phyloP scores from a whole-genome alignment of 92 coral and sea anemone genomes.

The Phenganax marumi region DNA sequence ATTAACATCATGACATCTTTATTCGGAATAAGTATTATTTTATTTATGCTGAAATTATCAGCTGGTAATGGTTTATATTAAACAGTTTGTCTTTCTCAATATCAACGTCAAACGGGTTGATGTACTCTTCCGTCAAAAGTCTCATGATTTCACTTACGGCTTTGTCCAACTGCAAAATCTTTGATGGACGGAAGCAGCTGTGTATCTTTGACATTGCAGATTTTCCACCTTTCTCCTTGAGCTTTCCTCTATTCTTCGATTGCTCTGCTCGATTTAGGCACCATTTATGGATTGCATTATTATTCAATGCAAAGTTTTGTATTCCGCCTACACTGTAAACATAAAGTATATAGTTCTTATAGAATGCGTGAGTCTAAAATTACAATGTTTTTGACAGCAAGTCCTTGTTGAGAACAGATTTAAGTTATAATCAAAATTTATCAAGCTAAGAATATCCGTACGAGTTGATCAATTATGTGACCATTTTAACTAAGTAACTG shows the following conservation, averaged over 20 bases:
- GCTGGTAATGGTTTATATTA: too few relatives aligned
- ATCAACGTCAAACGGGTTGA: conserved; percentile 16
- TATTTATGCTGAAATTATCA: too few relatives aligned
- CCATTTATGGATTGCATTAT: conserved; percentile 13
- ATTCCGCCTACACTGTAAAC: conserved; percentile 6
- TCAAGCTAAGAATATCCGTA: too few relatives aligned
- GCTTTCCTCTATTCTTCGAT: conserved; percentile 2
- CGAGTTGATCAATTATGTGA: too few relatives aligned
- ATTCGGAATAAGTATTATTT: too few relatives aligned
- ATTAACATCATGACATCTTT: too few relatives aligned
- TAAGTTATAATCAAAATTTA: neutral
- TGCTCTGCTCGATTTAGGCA: conserved; percentile 23
- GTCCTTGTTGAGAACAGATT: neutral
- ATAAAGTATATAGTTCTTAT: neutral
- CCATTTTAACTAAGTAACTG: neutral
- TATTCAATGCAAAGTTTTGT: conserved; percentile 10
- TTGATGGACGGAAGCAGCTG: conserved; percentile 17
- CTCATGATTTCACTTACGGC: conserved; percentile 10
- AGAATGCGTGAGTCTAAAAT: neutral
- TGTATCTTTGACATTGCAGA: neutral
- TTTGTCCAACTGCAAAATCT: neutral
- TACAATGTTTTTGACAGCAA: too few relatives aligned
- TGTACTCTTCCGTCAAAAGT: conserved; percentile 6
- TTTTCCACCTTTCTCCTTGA: conserved; percentile 5
- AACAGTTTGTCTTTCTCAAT: neutral